Percentiles rank a stretch among this genome's conserved stretches.
Evolutionary conservation across 2,888 invertebrate species (phyloP).

Genomic region (Nomada hirtipes): DNA sequence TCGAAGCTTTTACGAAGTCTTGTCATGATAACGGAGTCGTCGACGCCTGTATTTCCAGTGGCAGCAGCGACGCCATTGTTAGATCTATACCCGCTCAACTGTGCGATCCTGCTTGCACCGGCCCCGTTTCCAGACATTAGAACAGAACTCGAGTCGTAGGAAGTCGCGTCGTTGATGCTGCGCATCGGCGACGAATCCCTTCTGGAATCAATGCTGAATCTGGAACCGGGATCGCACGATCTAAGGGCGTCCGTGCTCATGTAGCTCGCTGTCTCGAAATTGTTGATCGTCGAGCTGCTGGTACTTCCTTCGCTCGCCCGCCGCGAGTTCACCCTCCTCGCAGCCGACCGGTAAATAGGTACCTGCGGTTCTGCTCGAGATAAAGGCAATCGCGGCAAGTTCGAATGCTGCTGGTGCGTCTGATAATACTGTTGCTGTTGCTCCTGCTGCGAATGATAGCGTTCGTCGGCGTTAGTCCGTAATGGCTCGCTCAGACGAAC

Average conservation of each 20-base stretch:
- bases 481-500: constrained; percentile 73
- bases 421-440: constrained; percentile 24
- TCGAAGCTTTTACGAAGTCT: constrained; percentile 93
- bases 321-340: constrained; percentile 78
- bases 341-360: constrained; percentile 78
- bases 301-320: constrained; percentile 85
- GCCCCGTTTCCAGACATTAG: constrained; percentile 82
- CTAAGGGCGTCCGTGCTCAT: constrained; percentile 72
- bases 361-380: constrained; percentile 82
- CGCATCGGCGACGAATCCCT: constrained; percentile 88
- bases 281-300: constrained; percentile 57
- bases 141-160: constrained; percentile 89
- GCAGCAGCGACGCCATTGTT: background rate
- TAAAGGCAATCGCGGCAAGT: constrained; percentile 78
- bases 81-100: constrained; percentile 14
- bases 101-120: background rate
- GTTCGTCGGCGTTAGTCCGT: constrained; percentile 30
- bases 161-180: constrained; percentile 89
- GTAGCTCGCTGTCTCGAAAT: constrained; percentile 76
- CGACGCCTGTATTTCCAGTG: constrained; percentile 81
- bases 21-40: constrained; percentile 90
- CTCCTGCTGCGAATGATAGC: constrained; percentile 26
- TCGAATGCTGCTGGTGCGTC: constrained; percentile 59
- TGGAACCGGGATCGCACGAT: constrained; percentile 81
- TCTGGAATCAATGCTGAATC: constrained; percentile 85